Evolutionary conservation across 1,140 invertebrate species (phyloP).

Genomic region (Drosophila dunni): DNA sequence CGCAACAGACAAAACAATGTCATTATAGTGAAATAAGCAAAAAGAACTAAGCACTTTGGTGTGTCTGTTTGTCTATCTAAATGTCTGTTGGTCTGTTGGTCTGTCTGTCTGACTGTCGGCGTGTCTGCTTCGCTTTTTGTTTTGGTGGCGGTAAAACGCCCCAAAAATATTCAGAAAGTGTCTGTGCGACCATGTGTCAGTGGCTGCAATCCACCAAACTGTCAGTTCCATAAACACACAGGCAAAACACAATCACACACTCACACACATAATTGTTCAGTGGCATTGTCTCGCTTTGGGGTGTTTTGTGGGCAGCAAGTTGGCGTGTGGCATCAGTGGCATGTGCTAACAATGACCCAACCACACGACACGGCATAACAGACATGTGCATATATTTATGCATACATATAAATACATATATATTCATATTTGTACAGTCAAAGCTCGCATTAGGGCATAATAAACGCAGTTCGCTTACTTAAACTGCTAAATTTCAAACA

Average conservation of each 20-base stretch:
- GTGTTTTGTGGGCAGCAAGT: conserved; percentile 6
- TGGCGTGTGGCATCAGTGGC: conserved; percentile 41
- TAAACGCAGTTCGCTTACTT: conserved; percentile 46
- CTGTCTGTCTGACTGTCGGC: conserved; percentile 10
- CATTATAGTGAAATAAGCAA: conserved; percentile 71
- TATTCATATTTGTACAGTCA: conserved; percentile 51
- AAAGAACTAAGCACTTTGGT: conserved; percentile 41
- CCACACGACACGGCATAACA: conserved; percentile 27
- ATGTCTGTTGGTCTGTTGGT: too few relatives aligned
- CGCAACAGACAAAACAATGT: conserved; percentile 61
- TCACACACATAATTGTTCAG: conserved; percentile 47
- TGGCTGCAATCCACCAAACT: conserved; percentile 74
- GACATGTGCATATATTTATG: not conserved
- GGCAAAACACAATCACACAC: not conserved
- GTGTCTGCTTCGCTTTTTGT: conserved; percentile 4
- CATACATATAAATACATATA: not conserved
- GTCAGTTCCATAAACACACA: conserved; percentile 30
- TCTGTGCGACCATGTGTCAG: conserved; percentile 51
- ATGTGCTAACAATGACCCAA: conserved; percentile 27
- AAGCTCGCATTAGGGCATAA: conserved; percentile 69
- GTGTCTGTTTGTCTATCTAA: conserved; percentile 13
- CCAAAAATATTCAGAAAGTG: conserved; percentile 62
- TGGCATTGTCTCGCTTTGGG: conserved; percentile 26
- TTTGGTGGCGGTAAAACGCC: conserved; percentile 14
- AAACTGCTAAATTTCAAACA: conserved; percentile 9